These are phyloP conservation scores for Mycalesis mineus DNA, from an alignment of 2,888 invertebrate genomes.

Conservation along the genomic window DNA sequence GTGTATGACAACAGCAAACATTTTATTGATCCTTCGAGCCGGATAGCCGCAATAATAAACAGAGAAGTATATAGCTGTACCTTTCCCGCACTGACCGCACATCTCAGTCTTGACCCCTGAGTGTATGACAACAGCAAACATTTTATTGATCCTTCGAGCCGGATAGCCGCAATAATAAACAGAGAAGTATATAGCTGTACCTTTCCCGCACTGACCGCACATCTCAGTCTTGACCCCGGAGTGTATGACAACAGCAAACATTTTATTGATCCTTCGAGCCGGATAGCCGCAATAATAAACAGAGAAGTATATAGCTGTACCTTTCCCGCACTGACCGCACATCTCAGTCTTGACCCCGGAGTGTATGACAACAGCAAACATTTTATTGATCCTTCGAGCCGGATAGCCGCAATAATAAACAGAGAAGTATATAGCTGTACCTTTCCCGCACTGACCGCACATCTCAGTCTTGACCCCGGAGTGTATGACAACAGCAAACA, in stretches of 20 bases:
- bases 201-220: slow-evolving; percentile 86
- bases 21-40: too few species aligned
- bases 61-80: slow-evolving; percentile 66
- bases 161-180: too few species aligned
- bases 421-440: slow-evolving; percentile 34
- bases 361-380: not conserved
- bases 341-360: slow-evolving; percentile 2
- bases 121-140: not conserved
- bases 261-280: too few species aligned
- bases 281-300: too few species aligned
- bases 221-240: slow-evolving; percentile 90
- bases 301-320: not conserved
- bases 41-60: slow-evolving; percentile 54
- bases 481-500: slow-evolving; percentile 83
- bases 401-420: too few species aligned
- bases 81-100: not conserved
- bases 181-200: slow-evolving; percentile 34
- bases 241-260: slow-evolving; percentile 85
- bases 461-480: slow-evolving; percentile 90
- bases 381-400: too few species aligned
- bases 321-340: not conserved
- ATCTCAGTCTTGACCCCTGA: not conserved
- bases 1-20: too few species aligned
- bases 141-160: too few species aligned
- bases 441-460: slow-evolving; percentile 86